A percentile compares a stretch with the other conserved stretches of the same genome.
phyloP scores from a whole-genome alignment of 2,113 vertebrate species.

The Centropus bengalensis region DNA sequence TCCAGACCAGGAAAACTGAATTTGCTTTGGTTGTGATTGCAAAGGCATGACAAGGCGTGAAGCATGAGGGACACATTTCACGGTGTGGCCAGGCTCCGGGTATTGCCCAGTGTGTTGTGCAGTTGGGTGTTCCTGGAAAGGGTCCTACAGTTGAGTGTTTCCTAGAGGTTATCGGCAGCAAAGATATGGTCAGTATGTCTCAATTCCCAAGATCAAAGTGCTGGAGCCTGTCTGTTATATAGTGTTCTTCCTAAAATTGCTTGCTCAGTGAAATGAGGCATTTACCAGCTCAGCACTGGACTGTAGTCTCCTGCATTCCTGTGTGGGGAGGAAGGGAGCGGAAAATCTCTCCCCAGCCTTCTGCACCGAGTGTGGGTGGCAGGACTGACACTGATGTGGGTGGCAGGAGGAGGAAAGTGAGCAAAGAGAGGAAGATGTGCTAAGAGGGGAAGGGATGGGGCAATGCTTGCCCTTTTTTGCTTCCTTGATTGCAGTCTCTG shows the following conservation, averaged over 20 bases:
- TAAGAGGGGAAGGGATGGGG: background rate
- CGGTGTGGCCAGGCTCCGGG: background rate
- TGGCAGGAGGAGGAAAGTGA: background rate
- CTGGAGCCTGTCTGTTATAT: background rate
- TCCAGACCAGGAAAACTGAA: background rate
- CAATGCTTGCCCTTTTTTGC: background rate
- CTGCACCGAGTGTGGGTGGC: background rate
- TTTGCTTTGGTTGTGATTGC: background rate
- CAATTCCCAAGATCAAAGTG: background rate
- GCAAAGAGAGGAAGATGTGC: background rate
- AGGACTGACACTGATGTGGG: background rate
- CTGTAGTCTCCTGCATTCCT: slow-evolving; percentile 27
- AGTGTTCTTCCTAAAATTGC: slow-evolving; percentile 32
- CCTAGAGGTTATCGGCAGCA: background rate
- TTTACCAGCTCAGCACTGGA: slow-evolving; percentile 54
- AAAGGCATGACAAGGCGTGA: background rate
- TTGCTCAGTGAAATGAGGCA: slow-evolving; percentile 37
- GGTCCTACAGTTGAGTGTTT: background rate
- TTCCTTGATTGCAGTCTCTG: background rate
- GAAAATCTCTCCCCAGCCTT: slow-evolving; percentile 2
- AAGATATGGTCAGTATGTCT: background rate
- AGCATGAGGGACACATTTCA: background rate
- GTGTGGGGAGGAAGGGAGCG: background rate
- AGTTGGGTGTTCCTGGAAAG: background rate
- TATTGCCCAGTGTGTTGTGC: background rate